Conservation (phyloP, 2,797 vertebrate genomes). For the Hafferia zeledoni region DNA sequence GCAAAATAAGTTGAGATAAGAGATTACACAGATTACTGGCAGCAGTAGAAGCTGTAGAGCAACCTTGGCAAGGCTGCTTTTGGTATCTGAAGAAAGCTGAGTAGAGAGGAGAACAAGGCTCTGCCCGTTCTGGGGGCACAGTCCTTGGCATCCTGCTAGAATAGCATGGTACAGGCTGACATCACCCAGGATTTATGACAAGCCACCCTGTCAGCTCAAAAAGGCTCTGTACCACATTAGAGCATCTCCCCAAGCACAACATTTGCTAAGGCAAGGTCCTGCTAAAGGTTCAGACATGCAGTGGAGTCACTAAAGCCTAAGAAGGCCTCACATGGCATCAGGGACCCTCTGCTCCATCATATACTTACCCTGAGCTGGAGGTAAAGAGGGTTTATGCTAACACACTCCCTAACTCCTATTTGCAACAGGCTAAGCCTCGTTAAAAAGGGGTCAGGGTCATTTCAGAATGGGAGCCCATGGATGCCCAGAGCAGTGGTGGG, state of each 20-base stretch:
- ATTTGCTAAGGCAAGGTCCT: fast-evolving
- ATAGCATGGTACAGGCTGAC: not conserved
- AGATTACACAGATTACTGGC: conserved; percentile 52
- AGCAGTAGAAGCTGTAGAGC: conserved; percentile 12
- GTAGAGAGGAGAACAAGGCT: conserved; percentile 9
- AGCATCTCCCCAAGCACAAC: fast-evolving
- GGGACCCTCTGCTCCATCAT: not conserved
- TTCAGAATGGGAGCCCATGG: not conserved
- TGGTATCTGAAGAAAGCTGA: conserved; percentile 37
- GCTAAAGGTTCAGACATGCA: not conserved
- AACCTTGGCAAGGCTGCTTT: conserved; percentile 51
- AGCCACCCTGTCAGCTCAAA: not conserved
- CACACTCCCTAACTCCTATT: not conserved
- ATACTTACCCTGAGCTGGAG: not conserved
- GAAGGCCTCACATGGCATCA: not conserved
- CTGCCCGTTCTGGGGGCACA: not conserved
- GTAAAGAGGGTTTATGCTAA: not conserved
- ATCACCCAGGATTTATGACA: not conserved
- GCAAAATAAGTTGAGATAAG: conserved; percentile 32
- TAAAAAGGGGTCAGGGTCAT: not conserved
- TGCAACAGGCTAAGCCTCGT: fast-evolving
- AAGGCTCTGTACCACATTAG: not conserved
- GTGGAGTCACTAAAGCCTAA: not conserved
- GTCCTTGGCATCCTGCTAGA: not conserved
- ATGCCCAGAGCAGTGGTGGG: not conserved